These are phyloP conservation scores for Distichodus sexfasciatus DNA, from an alignment of 2,797 vertebrate species.

Conservation along the genomic window DNA sequence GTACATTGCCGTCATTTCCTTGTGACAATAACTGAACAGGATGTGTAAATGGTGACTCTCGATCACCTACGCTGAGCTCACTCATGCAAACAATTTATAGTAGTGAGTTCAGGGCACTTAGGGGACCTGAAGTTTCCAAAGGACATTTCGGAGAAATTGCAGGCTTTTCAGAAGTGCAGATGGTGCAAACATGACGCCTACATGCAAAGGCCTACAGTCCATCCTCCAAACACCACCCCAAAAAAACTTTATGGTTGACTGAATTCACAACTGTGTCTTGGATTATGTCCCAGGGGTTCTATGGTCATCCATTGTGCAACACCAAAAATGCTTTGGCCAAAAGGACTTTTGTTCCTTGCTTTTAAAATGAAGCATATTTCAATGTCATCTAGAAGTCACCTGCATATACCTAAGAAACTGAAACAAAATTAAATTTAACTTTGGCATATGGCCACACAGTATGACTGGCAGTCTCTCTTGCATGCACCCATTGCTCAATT, in stretches of 20 bases:
- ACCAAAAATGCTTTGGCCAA: no score
- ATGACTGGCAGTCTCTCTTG: no score
- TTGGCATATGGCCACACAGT: no score
- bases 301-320: no score
- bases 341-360: no score
- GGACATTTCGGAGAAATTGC: slow-evolving; percentile 58
- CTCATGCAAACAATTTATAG: slow-evolving; percentile 64
- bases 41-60: slow-evolving; percentile 49
- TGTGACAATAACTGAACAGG: slow-evolving; percentile 44
- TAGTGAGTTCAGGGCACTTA: slow-evolving; percentile 59
- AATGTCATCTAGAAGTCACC: no score
- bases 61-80: slow-evolving; percentile 50
- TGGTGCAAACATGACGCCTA: slow-evolving; percentile 55
- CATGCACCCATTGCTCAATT: no score
- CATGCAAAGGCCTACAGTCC: slow-evolving; percentile 18
- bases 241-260: not conserved
- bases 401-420: no score
- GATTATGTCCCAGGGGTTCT: not conserved
- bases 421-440: no score
- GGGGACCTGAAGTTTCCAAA: slow-evolving; percentile 46
- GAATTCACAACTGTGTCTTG: not conserved
- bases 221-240: not conserved
- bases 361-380: no score
- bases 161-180: slow-evolving; percentile 43
- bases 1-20: slow-evolving; percentile 44